Conservation (phyloP, 1,140 invertebrate species). For the Pissodes strobi region DNA sequence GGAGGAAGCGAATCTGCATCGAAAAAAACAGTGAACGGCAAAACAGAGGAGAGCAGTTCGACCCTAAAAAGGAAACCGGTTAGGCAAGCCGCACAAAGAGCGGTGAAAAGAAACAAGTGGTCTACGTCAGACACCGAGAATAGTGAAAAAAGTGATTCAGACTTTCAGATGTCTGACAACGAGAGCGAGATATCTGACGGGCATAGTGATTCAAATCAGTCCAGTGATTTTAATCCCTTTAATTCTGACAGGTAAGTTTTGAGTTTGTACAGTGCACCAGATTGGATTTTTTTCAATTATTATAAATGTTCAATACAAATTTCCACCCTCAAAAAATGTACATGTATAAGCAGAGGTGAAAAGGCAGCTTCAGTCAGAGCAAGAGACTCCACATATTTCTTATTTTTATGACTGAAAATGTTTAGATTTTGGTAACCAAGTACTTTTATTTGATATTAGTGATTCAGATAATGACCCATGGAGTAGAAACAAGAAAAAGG, state of each 20-base stretch:
- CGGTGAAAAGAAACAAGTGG: slow-evolving; percentile 70
- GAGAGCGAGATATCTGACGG: slow-evolving; percentile 65
- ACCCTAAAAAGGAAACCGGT: slow-evolving; percentile 53
- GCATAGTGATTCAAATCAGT: slow-evolving; percentile 69
- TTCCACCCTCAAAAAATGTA: too few relatives aligned
- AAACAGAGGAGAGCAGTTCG: slow-evolving; percentile 56
- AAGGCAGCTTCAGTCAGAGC: too few relatives aligned
- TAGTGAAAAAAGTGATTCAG: slow-evolving; percentile 62
- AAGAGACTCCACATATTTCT: too few relatives aligned
- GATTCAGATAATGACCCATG: slow-evolving; percentile 88
- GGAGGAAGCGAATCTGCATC: slow-evolving; percentile 57
- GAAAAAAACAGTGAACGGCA: slow-evolving; percentile 53
- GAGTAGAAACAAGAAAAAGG: slow-evolving; percentile 75
- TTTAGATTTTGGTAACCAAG: too few relatives aligned
- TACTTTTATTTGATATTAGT: slow-evolving; percentile 46
- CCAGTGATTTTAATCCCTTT: slow-evolving; percentile 89
- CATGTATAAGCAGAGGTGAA: too few relatives aligned
- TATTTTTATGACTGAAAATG: too few relatives aligned
- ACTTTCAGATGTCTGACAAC: slow-evolving; percentile 63
- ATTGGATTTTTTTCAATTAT: too few relatives aligned
- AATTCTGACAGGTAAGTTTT: slow-evolving; percentile 63
- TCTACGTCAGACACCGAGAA: slow-evolving; percentile 68
- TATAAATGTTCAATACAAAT: too few relatives aligned
- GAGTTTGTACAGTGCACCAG: too few relatives aligned
- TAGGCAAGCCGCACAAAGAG: slow-evolving; percentile 70